Evolutionary conservation across 1,140 invertebrate genomes (phyloP), one percentile per base, ranked within the genome.

Genomic region (Cherax quadricarinatus): DNA sequence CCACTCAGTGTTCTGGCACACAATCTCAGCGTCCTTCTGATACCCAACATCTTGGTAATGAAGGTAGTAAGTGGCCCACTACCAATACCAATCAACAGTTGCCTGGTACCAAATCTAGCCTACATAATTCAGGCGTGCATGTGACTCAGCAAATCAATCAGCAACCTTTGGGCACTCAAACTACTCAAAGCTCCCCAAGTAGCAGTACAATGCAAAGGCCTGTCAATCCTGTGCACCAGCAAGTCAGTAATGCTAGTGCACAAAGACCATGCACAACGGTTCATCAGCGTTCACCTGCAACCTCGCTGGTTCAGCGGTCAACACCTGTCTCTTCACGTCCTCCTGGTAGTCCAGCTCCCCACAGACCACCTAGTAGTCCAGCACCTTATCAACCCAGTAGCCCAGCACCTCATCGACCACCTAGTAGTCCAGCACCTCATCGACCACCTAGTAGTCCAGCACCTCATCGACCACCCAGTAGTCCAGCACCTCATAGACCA

Each of bases 401-500:
- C 30, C 62, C 83, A 70, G 18, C 86, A 30, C 75, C 86, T n/a
- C 86, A 88, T 48, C 73, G 73, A 14, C 16, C 21, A 30, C 75
- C 86, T 18, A 51, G 49, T 16, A 88, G 78, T 62, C 86, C 86
- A 24, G 73, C 86, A 4, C 73, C 86, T 12, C 57, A 78, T 10
- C 21, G 41, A 5, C n/a, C 10, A 30, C 86, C 86, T 6, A 78
- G 73, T 48, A 80, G 75, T 80, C 86, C 86, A 18, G 70, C 75
- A 53, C 86, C 86, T 14, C 70, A 88, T 49, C 6, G 53, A 48
- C 51, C 48, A 18, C 78, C 87, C 12, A 81, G n/a, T 62, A 88
- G 87, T 51, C 87, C 87, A 81, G 87, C 87, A 18, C 75, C 87
- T 41, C 78, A 88, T 16, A 0, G 57, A 53, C 53, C 14, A 21